These are phyloP conservation scores for Callaeas wilsoni DNA, from an alignment of 2,113 vertebrate genomes.

Conservation along the genomic window DNA sequence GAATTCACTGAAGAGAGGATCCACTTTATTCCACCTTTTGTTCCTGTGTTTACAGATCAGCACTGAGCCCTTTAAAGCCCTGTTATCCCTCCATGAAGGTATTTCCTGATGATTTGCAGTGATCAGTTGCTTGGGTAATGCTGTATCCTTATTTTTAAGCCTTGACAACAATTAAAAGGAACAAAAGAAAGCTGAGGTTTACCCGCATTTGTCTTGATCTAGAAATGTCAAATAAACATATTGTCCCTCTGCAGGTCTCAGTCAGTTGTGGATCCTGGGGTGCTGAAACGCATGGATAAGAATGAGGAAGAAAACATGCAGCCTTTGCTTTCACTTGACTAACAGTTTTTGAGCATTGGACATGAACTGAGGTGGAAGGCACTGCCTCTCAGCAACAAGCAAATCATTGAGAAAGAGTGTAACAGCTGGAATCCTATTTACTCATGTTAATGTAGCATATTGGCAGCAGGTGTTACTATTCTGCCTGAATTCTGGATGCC, in stretches of 20 bases:
- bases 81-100: not conserved
- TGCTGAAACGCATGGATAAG: constrained; percentile 90
- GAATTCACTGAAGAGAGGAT: not conserved
- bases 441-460: constrained; percentile 74
- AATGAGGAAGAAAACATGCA: constrained; percentile 97
- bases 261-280: constrained; percentile 94
- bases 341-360: constrained; percentile 43
- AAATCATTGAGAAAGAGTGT: constrained; percentile 52
- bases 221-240: constrained; percentile 21
- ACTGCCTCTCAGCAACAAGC: constrained; percentile 62
- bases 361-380: constrained; percentile 51
- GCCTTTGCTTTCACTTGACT: constrained; percentile 96
- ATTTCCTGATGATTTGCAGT: not conserved
- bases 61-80: not conserved
- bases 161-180: not conserved
- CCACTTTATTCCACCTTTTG: not conserved
- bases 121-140: not conserved
- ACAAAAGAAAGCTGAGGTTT: not conserved
- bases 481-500: constrained; percentile 65
- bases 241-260: constrained; percentile 83
- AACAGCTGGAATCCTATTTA: constrained; percentile 67
- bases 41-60: not conserved
- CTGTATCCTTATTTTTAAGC: not conserved
- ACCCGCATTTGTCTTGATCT: not conserved
- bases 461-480: constrained; percentile 64